phyloP scores from a whole-genome alignment of 2,113 vertebrate genomes.

The Gavia stellata region DNA sequence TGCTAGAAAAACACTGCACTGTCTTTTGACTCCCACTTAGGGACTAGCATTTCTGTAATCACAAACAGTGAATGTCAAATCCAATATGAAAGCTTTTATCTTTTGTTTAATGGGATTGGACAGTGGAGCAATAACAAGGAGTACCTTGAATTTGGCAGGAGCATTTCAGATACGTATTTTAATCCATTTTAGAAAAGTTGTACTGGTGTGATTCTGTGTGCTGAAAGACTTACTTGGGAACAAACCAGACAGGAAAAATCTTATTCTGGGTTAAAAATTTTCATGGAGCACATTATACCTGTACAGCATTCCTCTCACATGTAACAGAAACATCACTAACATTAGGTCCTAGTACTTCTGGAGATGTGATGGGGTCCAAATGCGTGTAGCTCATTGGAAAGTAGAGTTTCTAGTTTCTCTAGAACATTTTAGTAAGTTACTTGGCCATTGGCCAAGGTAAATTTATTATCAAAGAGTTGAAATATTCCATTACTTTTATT shows the following conservation, averaged over 20 bases:
- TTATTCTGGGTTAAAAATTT: not conserved
- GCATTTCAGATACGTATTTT: rapidly evolving
- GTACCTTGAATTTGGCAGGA: not conserved
- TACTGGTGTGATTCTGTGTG: not conserved
- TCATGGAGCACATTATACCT: not conserved
- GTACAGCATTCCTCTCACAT: rapidly evolving
- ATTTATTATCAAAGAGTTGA: not conserved
- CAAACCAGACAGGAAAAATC: not conserved
- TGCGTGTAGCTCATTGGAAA: not conserved
- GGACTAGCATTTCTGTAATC: not conserved
- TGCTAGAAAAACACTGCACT: not conserved
- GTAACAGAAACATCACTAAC: not conserved
- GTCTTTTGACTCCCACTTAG: not conserved
- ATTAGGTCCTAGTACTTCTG: not conserved
- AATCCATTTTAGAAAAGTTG: not conserved
- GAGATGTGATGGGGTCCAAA: not conserved
- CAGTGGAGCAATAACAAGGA: not conserved
- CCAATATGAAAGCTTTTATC: not conserved
- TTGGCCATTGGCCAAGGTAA: not conserved
- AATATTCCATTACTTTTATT: not conserved
- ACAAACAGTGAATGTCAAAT: not conserved
- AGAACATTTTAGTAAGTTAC: not conserved
- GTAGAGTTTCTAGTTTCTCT: not conserved
- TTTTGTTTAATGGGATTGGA: not conserved
- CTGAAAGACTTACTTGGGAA: not conserved